Conservation (phyloP, 1,140 invertebrate species). For the Cydia fagiglandana region DNA sequence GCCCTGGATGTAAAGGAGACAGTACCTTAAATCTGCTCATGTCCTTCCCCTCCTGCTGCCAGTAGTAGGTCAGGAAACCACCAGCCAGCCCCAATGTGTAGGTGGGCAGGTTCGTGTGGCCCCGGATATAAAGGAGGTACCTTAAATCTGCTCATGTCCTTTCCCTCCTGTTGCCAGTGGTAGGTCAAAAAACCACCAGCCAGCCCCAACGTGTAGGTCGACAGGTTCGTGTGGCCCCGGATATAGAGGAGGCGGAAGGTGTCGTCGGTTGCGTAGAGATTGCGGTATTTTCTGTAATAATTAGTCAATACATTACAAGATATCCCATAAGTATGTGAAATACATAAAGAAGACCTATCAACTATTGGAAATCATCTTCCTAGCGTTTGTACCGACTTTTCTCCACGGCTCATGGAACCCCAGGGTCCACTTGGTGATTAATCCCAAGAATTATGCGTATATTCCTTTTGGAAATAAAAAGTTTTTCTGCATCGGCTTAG, state of each 20-base stretch:
- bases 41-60: conserved; percentile 57
- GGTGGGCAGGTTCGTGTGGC: conserved; percentile 38
- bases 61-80: conserved; percentile 62
- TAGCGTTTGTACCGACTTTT: too few species aligned
- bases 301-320: too few species aligned
- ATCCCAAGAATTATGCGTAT: too few species aligned
- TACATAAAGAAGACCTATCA: too few species aligned
- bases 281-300: conserved; percentile 57
- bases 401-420: too few species aligned
- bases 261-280: conserved; percentile 50
- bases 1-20: conserved; percentile 56
- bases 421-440: too few species aligned
- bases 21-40: conserved; percentile 57
- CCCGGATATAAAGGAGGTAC: conserved; percentile 62
- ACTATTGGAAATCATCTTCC: too few species aligned
- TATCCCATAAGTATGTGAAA: too few species aligned
- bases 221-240: conserved; percentile 64
- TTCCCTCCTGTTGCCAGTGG: conserved; percentile 57
- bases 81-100: conserved; percentile 50
- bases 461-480: too few species aligned
- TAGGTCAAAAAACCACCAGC: conserved; percentile 63
- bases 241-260: conserved; percentile 67
- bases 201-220: conserved; percentile 63
- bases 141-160: conserved; percentile 56
- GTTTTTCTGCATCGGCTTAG: too few species aligned